phyloP scores from a whole-genome alignment of 2,113 vertebrate species.

The Notarius quadriscutis region DNA sequence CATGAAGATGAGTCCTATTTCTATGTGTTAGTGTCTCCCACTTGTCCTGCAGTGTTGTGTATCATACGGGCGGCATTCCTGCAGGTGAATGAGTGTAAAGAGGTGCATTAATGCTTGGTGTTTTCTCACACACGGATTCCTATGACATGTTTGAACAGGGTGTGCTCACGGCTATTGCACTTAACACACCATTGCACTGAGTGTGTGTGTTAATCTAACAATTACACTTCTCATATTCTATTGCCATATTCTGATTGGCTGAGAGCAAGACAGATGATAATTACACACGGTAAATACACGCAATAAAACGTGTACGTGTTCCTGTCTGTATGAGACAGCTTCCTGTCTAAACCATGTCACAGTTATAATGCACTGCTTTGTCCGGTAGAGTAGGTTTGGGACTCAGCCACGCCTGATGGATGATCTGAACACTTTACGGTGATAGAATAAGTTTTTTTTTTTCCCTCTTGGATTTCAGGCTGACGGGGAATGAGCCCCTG shows the following conservation, averaged over 20 bases:
- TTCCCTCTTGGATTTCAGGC: conserved; percentile 66
- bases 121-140: conserved; percentile 27
- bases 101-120: background rate
- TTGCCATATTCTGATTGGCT: background rate
- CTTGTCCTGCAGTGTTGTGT: conserved; percentile 1
- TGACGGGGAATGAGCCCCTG: conserved; percentile 95
- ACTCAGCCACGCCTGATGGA: background rate
- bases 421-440: background rate
- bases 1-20: background rate
- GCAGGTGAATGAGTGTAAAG: conserved; percentile 14
- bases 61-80: background rate
- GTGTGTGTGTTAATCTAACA: background rate
- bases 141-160: conserved; percentile 8
- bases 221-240: conserved; percentile 6
- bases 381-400: background rate
- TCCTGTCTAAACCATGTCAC: background rate
- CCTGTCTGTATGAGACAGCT: background rate
- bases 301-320: background rate
- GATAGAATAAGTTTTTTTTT: background rate
- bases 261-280: background rate
- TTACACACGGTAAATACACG: background rate
- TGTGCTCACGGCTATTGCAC: background rate
- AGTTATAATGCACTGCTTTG: background rate
- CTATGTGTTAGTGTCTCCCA: background rate
- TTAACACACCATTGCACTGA: background rate